phyloP scores from a whole-genome alignment of 2,888 invertebrate species.

The Sesia apiformis region DNA sequence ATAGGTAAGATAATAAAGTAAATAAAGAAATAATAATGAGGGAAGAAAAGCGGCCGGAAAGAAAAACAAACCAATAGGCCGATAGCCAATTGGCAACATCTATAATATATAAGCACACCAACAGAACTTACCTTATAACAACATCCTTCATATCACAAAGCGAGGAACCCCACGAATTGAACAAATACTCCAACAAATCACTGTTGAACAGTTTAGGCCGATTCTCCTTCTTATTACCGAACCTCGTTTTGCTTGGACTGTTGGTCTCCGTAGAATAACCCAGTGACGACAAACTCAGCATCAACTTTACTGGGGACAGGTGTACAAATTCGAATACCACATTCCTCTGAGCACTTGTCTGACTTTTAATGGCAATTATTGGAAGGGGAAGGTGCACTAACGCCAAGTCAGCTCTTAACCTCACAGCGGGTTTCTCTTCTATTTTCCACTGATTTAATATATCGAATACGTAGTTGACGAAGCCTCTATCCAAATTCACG shows the following conservation, averaged over 20 bases:
- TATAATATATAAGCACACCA: too few species aligned
- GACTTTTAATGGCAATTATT: constrained; percentile 55
- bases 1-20: too few species aligned
- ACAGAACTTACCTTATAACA: constrained; percentile 63
- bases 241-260: constrained; percentile 37
- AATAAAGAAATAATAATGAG: too few species aligned
- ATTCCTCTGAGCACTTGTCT: constrained; percentile 42
- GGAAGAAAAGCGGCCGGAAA: too few species aligned
- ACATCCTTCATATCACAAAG: constrained; percentile 79
- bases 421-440: constrained; percentile 73
- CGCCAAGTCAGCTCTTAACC: constrained; percentile 72
- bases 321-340: constrained; percentile 74
- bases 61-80: too few species aligned
- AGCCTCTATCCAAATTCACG: constrained; percentile 81
- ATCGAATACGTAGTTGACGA: constrained; percentile 77
- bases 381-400: constrained; percentile 75
- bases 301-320: constrained; percentile 74
- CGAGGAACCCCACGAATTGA: constrained; percentile 78
- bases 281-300: constrained; percentile 75
- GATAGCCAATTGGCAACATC: too few species aligned
- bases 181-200: constrained; percentile 76
- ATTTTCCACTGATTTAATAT: constrained; percentile 76
- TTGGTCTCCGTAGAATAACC: constrained; percentile 49
- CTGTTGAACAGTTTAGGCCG: constrained; percentile 69
- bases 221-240: constrained; percentile 55